phyloP scores from a whole-genome alignment of 1,140 invertebrate genomes.

The Drosophila repleta region DNA sequence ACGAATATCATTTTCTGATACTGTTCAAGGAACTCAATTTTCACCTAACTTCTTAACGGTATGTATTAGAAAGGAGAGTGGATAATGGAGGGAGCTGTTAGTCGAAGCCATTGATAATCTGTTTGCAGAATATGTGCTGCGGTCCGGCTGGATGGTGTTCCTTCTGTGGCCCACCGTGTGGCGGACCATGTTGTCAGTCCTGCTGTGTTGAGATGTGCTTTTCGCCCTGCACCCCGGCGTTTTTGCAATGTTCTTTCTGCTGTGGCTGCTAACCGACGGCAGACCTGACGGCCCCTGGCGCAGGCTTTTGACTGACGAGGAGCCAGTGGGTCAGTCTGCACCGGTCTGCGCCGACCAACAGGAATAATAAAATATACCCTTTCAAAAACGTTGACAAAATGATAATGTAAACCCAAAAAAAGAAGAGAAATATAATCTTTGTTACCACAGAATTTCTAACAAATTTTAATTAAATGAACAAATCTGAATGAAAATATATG shows the following conservation, averaged over 20 bases:
- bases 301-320: background rate
- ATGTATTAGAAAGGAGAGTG: too few species aligned
- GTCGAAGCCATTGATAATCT: background rate
- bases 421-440: too few species aligned
- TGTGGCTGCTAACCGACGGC: conserved; percentile 41
- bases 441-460: too few species aligned
- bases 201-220: conserved; percentile 64
- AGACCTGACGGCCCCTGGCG: background rate
- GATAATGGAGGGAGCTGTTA: too few species aligned
- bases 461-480: too few species aligned
- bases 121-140: conserved; percentile 57
- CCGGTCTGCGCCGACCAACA: too few species aligned
- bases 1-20: background rate
- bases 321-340: background rate
- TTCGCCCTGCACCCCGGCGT: conserved; percentile 59
- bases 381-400: too few species aligned
- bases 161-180: conserved; percentile 52
- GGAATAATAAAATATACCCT: too few species aligned
- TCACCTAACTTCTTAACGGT: conserved; percentile 12
- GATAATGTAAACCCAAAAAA: too few species aligned
- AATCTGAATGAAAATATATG: too few species aligned
- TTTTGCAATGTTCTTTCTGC: conserved; percentile 49
- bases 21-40: background rate
- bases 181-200: conserved; percentile 28
- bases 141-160: conserved; percentile 58